These are phyloP conservation scores for Eristalis tenax DNA, from an alignment of 2,888 invertebrate genomes.

Conservation along the genomic window DNA sequence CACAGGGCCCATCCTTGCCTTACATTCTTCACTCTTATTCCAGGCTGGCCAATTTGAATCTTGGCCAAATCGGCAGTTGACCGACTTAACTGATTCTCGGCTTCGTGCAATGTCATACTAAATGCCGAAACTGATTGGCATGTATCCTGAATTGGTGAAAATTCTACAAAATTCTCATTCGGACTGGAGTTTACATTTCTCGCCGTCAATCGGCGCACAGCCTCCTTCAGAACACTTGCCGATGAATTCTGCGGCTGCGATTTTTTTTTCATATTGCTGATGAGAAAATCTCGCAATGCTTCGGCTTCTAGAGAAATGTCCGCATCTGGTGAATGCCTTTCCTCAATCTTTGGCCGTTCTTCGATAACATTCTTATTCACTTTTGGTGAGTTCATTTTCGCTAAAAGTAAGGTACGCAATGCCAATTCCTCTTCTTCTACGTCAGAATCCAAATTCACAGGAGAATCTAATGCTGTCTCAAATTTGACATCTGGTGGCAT, in stretches of 20 bases:
- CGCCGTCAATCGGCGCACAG: conserved; percentile 77
- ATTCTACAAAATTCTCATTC: background rate
- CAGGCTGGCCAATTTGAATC: background rate
- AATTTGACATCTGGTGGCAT: conserved; percentile 37
- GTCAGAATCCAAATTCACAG: conserved; percentile 55
- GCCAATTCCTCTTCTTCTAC: conserved; percentile 78
- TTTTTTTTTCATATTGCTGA: conserved; percentile 75
- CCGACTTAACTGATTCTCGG: conserved; percentile 6
- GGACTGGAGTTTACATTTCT: conserved; percentile 32
- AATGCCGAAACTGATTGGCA: background rate
- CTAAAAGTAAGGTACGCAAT: conserved; percentile 77
- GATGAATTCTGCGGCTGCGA: conserved; percentile 45
- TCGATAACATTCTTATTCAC: conserved; percentile 35
- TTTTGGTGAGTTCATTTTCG: conserved; percentile 75
- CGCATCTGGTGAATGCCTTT: conserved; percentile 11
- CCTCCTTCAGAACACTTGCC: conserved; percentile 77
- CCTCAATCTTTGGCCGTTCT: background rate
- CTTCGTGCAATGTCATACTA: conserved; percentile 10
- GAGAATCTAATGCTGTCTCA: conserved; percentile 26
- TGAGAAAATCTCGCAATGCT: conserved; percentile 74
- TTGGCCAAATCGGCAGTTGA: conserved; percentile 30
- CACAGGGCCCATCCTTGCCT: background rate
- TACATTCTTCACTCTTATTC: background rate
- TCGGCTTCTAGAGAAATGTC: conserved; percentile 73
- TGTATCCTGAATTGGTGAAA: background rate